These are phyloP conservation scores for Crossocerus cetratus DNA, from an alignment of 2,888 invertebrate genomes.

Conservation along the genomic window DNA sequence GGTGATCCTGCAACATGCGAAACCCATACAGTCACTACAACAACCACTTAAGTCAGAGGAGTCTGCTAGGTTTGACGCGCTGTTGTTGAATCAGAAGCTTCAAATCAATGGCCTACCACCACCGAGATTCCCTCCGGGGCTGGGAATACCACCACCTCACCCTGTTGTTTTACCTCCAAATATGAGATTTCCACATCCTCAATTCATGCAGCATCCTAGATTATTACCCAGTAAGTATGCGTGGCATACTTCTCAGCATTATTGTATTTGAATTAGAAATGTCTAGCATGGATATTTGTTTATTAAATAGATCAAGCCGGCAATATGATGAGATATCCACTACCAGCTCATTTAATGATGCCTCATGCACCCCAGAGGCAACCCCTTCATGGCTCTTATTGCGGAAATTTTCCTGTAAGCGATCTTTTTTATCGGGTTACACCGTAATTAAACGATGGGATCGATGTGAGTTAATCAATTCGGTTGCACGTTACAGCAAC, in stretches of 20 bases:
- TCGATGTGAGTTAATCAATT: too few species aligned
- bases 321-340: slow-evolving; percentile 70
- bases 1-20: slow-evolving; percentile 65
- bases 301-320: slow-evolving; percentile 45
- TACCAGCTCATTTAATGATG: slow-evolving; percentile 71
- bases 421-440: background rate
- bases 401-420: slow-evolving; percentile 70
- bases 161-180: slow-evolving; percentile 76
- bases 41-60: slow-evolving; percentile 60
- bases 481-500: slow-evolving; percentile 64
- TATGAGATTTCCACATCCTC: slow-evolving; percentile 76
- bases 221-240: slow-evolving; percentile 65
- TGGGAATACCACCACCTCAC: slow-evolving; percentile 67
- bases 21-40: slow-evolving; percentile 62
- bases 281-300: background rate
- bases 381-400: slow-evolving; percentile 68
- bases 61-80: slow-evolving; percentile 61
- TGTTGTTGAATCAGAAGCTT: slow-evolving; percentile 37
- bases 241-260: too few species aligned
- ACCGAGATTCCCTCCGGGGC: slow-evolving; percentile 75
- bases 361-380: slow-evolving; percentile 68
- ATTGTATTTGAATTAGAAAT: too few species aligned
- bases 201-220: slow-evolving; percentile 69
- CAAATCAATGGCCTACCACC: slow-evolving; percentile 42
- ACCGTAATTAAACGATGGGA: too few species aligned